These are phyloP conservation scores for Syngnathus floridae DNA, from an alignment of 2,113 vertebrate genomes.

Conservation along the genomic window DNA sequence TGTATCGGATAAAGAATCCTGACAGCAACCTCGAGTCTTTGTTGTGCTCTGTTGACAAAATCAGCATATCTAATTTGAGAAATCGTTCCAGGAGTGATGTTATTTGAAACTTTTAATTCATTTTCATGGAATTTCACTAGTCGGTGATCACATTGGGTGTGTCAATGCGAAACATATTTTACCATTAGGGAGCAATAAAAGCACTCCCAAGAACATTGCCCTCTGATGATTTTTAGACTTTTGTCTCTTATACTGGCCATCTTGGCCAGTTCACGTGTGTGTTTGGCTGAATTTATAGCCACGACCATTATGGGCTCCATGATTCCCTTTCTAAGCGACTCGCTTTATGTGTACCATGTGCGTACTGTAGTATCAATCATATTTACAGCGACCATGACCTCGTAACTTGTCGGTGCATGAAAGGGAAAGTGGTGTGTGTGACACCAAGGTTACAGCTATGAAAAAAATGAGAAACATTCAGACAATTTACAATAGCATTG, in stretches of 20 bases:
- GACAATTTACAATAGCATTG: neutral
- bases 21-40: neutral
- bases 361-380: slow-evolving; percentile 21
- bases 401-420: slow-evolving; percentile 11
- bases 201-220: neutral
- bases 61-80: neutral
- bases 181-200: neutral
- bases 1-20: neutral
- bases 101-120: neutral
- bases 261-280: neutral
- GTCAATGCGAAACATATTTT: slow-evolving; percentile 1
- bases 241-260: slow-evolving; percentile 47
- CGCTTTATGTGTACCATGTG: slow-evolving; percentile 37
- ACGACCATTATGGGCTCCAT: slow-evolving; percentile 61
- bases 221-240: slow-evolving; percentile 19
- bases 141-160: neutral
- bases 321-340: slow-evolving; percentile 77
- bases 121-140: neutral
- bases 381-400: slow-evolving; percentile 1
- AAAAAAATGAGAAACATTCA: neutral
- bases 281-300: slow-evolving; percentile 70
- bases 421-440: neutral
- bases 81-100: neutral
- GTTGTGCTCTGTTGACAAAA: neutral
- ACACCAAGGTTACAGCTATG: neutral